Conservation (phyloP, 2,888 invertebrate genomes). For the Palloptera scutellata region DNA sequence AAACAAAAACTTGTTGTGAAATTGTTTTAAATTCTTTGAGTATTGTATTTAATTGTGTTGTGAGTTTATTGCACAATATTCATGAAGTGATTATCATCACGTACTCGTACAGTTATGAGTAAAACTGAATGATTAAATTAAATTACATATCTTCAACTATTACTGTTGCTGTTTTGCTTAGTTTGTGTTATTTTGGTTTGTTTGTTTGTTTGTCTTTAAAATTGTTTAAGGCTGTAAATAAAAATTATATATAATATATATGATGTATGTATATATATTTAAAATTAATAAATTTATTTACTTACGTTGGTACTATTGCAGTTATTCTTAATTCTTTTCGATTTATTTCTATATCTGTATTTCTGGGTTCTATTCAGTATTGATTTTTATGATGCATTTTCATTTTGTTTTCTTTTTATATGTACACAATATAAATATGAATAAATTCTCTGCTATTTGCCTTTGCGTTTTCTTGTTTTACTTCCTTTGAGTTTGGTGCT, state of each 20-base stretch:
- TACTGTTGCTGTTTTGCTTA: slow-evolving; percentile 33
- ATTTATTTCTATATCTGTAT: too few species aligned
- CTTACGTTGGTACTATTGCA: too few species aligned
- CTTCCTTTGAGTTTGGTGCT: not conserved
- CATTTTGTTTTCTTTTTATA: slow-evolving; percentile 11
- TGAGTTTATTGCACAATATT: slow-evolving; percentile 32
- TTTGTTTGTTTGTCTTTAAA: slow-evolving; percentile 29
- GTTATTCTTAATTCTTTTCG: too few species aligned
- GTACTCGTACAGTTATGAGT: slow-evolving; percentile 8
- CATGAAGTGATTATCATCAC: slow-evolving; percentile 27
- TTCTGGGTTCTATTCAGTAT: too few species aligned
- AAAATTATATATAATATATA: slow-evolving; percentile 1
- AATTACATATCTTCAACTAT: slow-evolving; percentile 32
- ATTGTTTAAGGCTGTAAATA: slow-evolving; percentile 9
- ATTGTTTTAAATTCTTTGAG: too few species aligned
- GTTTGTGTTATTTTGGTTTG: slow-evolving; percentile 41
- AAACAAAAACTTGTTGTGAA: not conserved
- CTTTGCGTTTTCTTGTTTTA: not conserved
- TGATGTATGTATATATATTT: slow-evolving; percentile 27
- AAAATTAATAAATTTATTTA: slow-evolving; percentile 22
- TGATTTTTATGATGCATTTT: too few species aligned
- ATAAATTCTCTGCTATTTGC: slow-evolving; percentile 11
- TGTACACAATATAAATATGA: slow-evolving; percentile 11
- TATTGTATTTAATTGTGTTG: slow-evolving; percentile 32
- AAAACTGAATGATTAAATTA: slow-evolving; percentile 33